Conservation (phyloP, 1,140 invertebrate genomes). For the Laupala kohalensis region DNA sequence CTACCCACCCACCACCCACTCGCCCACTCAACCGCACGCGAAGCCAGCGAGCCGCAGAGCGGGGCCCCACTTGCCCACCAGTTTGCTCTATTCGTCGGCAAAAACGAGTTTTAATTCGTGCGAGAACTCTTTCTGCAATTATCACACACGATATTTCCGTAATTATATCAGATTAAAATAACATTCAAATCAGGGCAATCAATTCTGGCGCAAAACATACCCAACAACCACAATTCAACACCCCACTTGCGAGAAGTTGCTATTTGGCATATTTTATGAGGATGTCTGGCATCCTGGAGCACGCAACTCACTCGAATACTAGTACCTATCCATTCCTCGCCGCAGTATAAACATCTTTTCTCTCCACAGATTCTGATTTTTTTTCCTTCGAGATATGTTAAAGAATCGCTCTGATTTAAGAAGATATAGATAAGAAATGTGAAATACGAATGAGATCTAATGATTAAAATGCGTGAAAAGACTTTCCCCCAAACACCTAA, state of each 20-base stretch:
- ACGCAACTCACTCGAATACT: not conserved
- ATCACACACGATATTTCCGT: not conserved
- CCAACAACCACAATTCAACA: not conserved
- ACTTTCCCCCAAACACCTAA: too few relatives aligned
- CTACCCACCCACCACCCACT: too few relatives aligned
- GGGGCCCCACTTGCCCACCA: too few relatives aligned
- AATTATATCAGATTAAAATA: not conserved
- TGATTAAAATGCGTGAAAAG: too few relatives aligned
- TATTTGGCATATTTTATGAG: not conserved
- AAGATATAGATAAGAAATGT: not conserved
- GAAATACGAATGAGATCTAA: not conserved
- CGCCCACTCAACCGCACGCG: not conserved
- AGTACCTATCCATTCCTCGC: too few relatives aligned
- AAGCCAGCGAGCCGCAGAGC: not conserved
- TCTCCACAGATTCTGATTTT: not conserved
- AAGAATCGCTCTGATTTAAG: too few relatives aligned
- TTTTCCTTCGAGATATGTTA: too few relatives aligned
- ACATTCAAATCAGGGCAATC: not conserved
- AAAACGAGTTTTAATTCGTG: not conserved
- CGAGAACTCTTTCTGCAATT: not conserved
- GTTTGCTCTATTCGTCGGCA: not conserved
- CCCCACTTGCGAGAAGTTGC: not conserved
- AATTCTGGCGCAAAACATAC: not conserved
- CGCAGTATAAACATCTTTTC: not conserved
- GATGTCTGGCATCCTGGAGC: not conserved